phyloP scores from a whole-genome alignment of 2,113 vertebrate species.

The Heptranchias perlo region DNA sequence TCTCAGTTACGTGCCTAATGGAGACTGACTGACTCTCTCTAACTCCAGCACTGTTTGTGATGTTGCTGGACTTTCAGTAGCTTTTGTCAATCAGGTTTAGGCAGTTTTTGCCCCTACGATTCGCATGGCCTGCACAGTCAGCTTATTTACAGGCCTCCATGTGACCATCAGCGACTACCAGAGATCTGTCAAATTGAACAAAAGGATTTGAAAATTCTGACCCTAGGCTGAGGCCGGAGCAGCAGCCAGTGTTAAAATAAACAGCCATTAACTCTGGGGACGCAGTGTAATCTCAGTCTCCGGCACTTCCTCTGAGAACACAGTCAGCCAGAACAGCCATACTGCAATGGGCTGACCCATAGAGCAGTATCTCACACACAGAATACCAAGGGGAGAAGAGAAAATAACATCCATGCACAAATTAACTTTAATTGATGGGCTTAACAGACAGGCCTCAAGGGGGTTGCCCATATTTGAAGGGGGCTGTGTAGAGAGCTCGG shows the following conservation, averaged over 20 bases:
- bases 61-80: too few species aligned
- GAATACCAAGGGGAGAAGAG: neutral
- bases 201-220: neutral
- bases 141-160: neutral
- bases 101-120: neutral
- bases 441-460: neutral
- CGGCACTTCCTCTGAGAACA: neutral
- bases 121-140: neutral
- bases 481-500: neutral
- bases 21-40: neutral
- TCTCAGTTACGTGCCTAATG: neutral
- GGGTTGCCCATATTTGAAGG: neutral
- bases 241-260: neutral
- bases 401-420: neutral
- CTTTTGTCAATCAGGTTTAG: neutral
- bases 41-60: neutral
- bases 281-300: neutral
- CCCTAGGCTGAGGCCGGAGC: neutral
- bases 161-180: neutral
- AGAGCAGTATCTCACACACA: neutral
- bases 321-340: neutral
- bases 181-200: neutral
- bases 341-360: neutral
- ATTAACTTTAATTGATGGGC: neutral
- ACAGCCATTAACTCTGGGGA: neutral